Conservation (phyloP, 2,797 vertebrate genomes). For the Schizopygopsis pylzovi region DNA sequence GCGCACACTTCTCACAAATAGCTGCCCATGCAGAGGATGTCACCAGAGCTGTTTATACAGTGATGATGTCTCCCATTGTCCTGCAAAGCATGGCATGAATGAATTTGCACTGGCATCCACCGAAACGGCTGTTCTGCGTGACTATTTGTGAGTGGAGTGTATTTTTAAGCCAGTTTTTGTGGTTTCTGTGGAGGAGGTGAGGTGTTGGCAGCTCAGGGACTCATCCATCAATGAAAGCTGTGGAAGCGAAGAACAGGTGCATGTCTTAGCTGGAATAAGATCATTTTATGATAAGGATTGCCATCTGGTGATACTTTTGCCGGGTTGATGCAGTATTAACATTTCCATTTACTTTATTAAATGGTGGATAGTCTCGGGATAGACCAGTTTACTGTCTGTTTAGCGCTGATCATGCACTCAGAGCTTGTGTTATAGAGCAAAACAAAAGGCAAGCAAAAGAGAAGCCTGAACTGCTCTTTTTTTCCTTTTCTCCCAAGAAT, state of each 20-base stretch:
- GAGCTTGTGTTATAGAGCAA: not conserved
- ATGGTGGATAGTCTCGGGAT: not conserved
- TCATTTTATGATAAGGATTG: too few relatives aligned
- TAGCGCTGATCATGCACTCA: not conserved
- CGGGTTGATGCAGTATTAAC: not conserved
- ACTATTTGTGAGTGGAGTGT: conserved; percentile 51
- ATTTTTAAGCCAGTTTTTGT: conserved; percentile 54
- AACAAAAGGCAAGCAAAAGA: conserved; percentile 35
- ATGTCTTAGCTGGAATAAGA: conserved; percentile 32
- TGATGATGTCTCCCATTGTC: conserved; percentile 35
- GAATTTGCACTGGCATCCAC: conserved; percentile 44
- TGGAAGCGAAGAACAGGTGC: conserved; percentile 10
- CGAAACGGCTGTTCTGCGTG: conserved; percentile 41
- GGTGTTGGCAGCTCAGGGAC: conserved; percentile 32
- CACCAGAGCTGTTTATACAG: conserved; percentile 41
- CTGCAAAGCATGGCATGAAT: conserved; percentile 47
- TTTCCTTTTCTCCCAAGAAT: conserved; percentile 18
- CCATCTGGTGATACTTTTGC: too few relatives aligned
- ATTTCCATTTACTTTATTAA: not conserved
- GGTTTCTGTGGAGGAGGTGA: conserved; percentile 45
- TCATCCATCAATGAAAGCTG: conserved; percentile 26
- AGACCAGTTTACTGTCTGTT: conserved; percentile 13
- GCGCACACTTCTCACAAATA: conserved; percentile 30
- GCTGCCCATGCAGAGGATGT: conserved; percentile 35
- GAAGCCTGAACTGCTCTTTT: conserved; percentile 17